Evolutionary conservation across 2,888 invertebrate species (phyloP).

Genomic region (Amphipyra berbera): DNA sequence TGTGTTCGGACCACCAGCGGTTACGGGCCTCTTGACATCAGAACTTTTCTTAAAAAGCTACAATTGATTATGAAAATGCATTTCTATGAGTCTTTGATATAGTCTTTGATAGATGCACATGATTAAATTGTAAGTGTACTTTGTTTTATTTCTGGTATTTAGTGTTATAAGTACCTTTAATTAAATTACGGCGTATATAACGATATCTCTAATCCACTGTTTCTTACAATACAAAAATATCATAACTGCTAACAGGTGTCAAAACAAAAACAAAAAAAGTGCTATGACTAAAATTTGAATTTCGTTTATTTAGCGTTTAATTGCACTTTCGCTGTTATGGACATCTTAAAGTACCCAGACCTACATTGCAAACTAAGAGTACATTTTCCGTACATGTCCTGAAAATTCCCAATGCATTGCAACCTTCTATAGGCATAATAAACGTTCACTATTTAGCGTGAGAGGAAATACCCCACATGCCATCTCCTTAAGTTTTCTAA

Average conservation of each 20-base stretch:
- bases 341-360: neutral
- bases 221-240: too few species aligned
- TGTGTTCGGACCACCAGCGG: conserved; percentile 39
- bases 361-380: neutral
- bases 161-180: too few species aligned
- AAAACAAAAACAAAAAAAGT: too few species aligned
- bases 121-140: too few species aligned
- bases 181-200: too few species aligned
- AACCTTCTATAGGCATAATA: conserved; percentile 2
- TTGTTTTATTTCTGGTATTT: too few species aligned
- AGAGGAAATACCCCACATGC: conserved; percentile 24
- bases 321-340: neutral
- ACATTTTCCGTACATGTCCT: conserved; percentile 1
- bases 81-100: neutral
- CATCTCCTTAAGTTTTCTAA: conserved; percentile 2
- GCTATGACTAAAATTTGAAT: neutral
- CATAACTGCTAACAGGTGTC: too few species aligned
- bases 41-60: conserved; percentile 11
- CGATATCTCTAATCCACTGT: too few species aligned
- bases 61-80: neutral
- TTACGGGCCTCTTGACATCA: conserved; percentile 9
- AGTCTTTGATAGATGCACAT: neutral
- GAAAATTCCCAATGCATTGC: conserved; percentile 11
- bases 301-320: neutral
- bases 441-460: neutral